Percentiles rank a stretch among this genome's conserved stretches.
Conservation (phyloP, 92 coral and sea anemone species). For the Palythoa heliodiscus region DNA sequence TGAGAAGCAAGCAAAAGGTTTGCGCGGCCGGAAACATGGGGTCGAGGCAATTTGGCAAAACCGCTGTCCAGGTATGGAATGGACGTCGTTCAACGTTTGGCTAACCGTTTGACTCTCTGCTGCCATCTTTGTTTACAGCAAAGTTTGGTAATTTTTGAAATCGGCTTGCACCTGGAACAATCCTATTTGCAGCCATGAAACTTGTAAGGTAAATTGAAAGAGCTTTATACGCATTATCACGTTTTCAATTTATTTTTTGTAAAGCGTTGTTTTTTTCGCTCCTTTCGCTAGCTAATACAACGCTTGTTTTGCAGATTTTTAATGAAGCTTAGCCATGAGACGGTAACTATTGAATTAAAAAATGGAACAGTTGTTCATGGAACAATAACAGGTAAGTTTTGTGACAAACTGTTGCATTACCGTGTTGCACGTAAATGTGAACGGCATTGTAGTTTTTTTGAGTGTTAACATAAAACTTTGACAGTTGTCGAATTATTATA, state of each 20-base stretch:
- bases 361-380: slow-evolving; percentile 99
- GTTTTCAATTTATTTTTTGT: slow-evolving; percentile 32
- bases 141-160: slow-evolving; percentile 86
- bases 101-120: too few species aligned
- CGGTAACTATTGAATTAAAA: slow-evolving; percentile 94
- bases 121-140: slow-evolving; percentile 76
- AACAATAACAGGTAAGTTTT: slow-evolving; percentile 84
- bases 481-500: background rate
- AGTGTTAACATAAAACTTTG: background rate
- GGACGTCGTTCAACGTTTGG: slow-evolving; percentile 67
- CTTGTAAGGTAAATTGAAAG: slow-evolving; percentile 81
- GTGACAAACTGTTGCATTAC: background rate
- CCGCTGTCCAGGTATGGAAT: slow-evolving; percentile 52
- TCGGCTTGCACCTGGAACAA: slow-evolving; percentile 86
- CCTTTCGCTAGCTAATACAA: background rate
- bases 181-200: slow-evolving; percentile 92
- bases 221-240: background rate
- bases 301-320: slow-evolving; percentile 77
- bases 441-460: background rate
- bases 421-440: background rate
- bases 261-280: background rate
- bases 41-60: slow-evolving; percentile 48
- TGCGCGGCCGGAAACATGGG: background rate
- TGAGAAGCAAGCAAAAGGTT: too few species aligned
- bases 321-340: slow-evolving; percentile 99